Evolutionary conservation across 2,888 invertebrate genomes (phyloP).

Genomic region (Sepioteuthis lessoniana): DNA sequence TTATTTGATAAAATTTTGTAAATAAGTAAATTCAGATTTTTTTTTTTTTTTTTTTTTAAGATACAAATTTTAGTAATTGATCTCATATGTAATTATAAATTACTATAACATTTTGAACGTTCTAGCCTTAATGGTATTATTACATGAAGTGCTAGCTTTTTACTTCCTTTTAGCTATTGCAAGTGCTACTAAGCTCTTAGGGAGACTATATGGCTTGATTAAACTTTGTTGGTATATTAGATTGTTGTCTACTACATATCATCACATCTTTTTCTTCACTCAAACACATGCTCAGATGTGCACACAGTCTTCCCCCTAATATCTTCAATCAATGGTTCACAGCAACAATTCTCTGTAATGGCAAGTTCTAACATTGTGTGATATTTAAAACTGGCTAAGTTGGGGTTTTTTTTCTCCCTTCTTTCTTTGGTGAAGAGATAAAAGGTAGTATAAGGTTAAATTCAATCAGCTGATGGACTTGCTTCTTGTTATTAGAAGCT

Average conservation of each 20-base stretch:
- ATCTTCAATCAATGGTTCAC: neutral
- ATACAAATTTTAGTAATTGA: neutral
- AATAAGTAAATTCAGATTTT: too few species aligned
- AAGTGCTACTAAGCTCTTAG: neutral
- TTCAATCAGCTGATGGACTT: neutral
- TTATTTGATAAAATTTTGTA: neutral
- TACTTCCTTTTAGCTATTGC: conserved; percentile 24
- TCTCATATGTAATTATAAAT: neutral
- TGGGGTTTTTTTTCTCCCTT: neutral
- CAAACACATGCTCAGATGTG: too few species aligned
- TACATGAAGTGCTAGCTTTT: neutral
- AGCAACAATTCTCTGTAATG: neutral
- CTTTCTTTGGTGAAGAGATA: too few species aligned
- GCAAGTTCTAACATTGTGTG: neutral
- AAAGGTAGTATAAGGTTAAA: neutral
- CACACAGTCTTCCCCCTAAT: neutral
- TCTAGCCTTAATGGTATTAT: neutral
- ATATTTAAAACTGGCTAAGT: neutral
- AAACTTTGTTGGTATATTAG: neutral
- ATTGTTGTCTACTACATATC: neutral
- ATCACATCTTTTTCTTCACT: neutral
- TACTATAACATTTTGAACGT: neutral
- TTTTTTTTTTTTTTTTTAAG: neutral
- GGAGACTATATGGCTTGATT: conserved; percentile 6
- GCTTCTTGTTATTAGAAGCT: neutral